Conservation (phyloP, 1,140 invertebrate species). For the Danaus melanippus region DNA sequence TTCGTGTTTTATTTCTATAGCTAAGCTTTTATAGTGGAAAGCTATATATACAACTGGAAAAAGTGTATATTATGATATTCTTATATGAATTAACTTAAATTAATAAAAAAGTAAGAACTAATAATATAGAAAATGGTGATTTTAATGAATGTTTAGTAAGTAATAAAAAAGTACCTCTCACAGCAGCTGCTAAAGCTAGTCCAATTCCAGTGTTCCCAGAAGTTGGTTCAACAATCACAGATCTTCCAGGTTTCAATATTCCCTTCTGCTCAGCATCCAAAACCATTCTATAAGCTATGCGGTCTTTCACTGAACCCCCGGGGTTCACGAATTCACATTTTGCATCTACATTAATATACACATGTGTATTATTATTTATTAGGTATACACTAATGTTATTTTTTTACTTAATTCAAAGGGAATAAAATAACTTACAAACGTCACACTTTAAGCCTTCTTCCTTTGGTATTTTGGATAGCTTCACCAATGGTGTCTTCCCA, state of each 20-base stretch:
- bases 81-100: no score
- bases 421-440: conserved; percentile 84
- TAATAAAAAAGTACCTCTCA: conserved; percentile 77
- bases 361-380: no score
- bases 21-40: neutral
- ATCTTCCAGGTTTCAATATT: conserved; percentile 87
- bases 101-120: no score
- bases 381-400: no score
- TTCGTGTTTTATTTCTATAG: neutral
- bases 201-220: conserved; percentile 98
- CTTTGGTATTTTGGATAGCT: conserved; percentile 89
- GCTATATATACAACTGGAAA: no score
- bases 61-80: no score
- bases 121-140: no score
- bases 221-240: conserved; percentile 93
- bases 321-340: conserved; percentile 99
- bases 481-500: conserved; percentile 93
- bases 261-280: conserved; percentile 93
- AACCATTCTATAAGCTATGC: conserved; percentile 96
- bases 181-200: conserved; percentile 93
- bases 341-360: conserved; percentile 80
- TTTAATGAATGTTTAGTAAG: no score
- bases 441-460: conserved; percentile 90
- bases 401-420: conserved; percentile 6
- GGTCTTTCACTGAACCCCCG: conserved; percentile 97